Evolutionary conservation across 2,797 vertebrate species (phyloP), one percentile per base, ranked within the genome.

Genomic region (Crypturellus tataupa): DNA sequence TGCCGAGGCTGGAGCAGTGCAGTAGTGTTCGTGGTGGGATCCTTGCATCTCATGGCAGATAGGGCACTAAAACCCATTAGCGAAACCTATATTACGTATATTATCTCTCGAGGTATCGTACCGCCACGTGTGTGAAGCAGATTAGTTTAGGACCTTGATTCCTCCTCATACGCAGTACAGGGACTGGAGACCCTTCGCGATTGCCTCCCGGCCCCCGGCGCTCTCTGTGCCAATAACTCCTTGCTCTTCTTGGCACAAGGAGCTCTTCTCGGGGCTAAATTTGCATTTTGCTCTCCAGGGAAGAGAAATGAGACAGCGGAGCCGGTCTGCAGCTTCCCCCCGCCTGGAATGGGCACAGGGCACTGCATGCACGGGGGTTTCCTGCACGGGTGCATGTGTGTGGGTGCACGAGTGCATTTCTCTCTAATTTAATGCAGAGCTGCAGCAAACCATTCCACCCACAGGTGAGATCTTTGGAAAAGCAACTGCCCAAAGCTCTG

Each of bases 391-490:
- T 53, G 68, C 27, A 4, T 10, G 4, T 37, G 35, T 17, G 37
- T 16, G 27, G 27, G 18, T n/a, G 55, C 53, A 55, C 16, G 55
- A n/a, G 55, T 18, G 62, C 47, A 49, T 79, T 86, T 67, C 80
- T 70, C 88, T 93, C 84, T 94, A 91, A 95, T 95, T 88, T n/a
- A 77, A 37, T 3, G 4, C 94, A 87, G 95, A 91, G 80, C 84
- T 80, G 82, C 79, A 87, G 85, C 90, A 78, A 89, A 58, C 55
- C 86, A 1, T 97, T 97, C 94, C 94, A 86, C 85, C 93, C 85
- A 27, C 94, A 96, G 96, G 96, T 97, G 96, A 96, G 95, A 96
- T 86, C 92, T 89, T 75, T 95, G 94, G 95, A 97, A 95, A 96
- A 92, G 51, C 51, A 67, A 82, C 81, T 90, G 94, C 90, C 85